Evolutionary conservation across 2,113 vertebrate species (phyloP), one percentile per base, ranked within the genome.

Genomic region (Potamarius usumacintae): DNA sequence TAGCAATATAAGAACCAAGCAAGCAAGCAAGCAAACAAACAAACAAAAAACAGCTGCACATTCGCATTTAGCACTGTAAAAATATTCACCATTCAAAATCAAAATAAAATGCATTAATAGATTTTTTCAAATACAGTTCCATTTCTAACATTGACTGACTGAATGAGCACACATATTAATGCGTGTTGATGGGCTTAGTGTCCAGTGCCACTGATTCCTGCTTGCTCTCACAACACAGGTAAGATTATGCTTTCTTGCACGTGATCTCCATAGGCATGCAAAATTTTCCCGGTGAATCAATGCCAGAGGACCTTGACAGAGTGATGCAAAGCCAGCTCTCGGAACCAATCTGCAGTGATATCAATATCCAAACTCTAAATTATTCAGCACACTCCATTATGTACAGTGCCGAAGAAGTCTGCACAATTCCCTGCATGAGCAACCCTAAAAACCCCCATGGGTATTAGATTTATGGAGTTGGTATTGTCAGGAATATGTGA

Each of bases 341-440:
- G n/a, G 82, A 89, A 63, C 30, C 72, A 89, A 86, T 88, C 84
- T 90, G 86, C 80, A 86, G 84, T 76, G 78, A 88, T 88, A 86
- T 90, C 88, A 88, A 88, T 90, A 89, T 89, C 65, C 76, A 88
- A 86, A 83, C 69, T 83, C 69, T 89, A 65, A 87, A 91, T 89
- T 88, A 89, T 89, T 89, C 50, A 91, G 60, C 60, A 87, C 60
- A 42, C 22, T 89, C 71, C 87, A 88, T 91, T 89, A 89, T 89
- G 82, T 79, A 88, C 88, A 87, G 62, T 83, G 77, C 80, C 84
- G 17, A 72, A 85, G 71, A 82, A 63, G 69, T 87, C 90, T 82
- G 82, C 62, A 85, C 30, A 63, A 48, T 62, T 60, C 42, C 78
- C 20, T 88, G 79, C 77, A 88, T 80, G 80, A 86, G 83, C 22